A percentile compares a stretch with the other conserved stretches of the same genome.
Conservation (phyloP, 2,888 invertebrate species). For the Cantharis rustica region DNA sequence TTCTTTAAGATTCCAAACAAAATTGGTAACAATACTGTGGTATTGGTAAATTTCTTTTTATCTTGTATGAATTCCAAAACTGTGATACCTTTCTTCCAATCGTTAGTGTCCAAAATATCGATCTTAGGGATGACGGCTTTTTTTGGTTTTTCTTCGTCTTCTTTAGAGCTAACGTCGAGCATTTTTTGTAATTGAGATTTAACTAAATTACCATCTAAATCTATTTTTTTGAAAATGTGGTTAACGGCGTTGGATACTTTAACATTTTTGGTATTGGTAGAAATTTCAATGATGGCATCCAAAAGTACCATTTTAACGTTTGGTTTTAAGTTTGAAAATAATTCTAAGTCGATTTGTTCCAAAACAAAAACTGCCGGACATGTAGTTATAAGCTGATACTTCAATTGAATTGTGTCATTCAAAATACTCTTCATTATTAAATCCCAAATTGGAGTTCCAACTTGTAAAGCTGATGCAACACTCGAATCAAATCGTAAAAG, state of each 20-base stretch:
- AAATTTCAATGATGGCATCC: constrained; percentile 60
- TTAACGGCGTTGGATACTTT: constrained; percentile 65
- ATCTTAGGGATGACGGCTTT: constrained; percentile 59
- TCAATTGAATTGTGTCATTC: constrained; percentile 50
- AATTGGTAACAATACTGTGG: constrained; percentile 69
- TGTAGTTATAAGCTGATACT: constrained; percentile 53
- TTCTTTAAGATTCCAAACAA: constrained; percentile 80
- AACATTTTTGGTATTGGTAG: constrained; percentile 64
- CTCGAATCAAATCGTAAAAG: constrained; percentile 42
- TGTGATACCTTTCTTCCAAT: constrained; percentile 81
- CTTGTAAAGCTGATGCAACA: constrained; percentile 36
- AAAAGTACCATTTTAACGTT: constrained; percentile 58
- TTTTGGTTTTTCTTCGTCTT: constrained; percentile 52
- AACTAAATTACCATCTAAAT: constrained; percentile 66
- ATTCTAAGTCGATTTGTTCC: constrained; percentile 62
- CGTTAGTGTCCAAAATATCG: constrained; percentile 66
- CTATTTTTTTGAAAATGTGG: constrained; percentile 69
- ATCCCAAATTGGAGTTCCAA: constrained; percentile 28
- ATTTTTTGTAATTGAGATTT: constrained; percentile 64
- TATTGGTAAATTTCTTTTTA: constrained; percentile 77
- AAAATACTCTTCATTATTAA: constrained; percentile 63
- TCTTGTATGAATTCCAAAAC: constrained; percentile 84
- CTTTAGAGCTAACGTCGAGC: constrained; percentile 59
- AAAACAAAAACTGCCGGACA: constrained; percentile 59
- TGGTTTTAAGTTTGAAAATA: constrained; percentile 60